These are phyloP conservation scores for Cottus gobio DNA, from an alignment of 2,113 vertebrate genomes.

Conservation along the genomic window DNA sequence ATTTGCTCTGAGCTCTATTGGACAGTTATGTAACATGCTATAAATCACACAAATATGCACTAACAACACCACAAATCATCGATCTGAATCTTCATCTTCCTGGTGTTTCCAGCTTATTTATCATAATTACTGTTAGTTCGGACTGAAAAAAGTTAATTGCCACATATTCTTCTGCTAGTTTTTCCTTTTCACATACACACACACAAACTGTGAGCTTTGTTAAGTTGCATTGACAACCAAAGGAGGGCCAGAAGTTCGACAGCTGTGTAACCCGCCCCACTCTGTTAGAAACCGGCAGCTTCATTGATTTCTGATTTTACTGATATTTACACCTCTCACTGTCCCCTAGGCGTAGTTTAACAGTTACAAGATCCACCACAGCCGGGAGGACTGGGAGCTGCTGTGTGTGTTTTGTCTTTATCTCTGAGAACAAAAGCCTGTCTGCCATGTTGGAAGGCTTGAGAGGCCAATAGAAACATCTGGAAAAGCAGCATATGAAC, in stretches of 20 bases:
- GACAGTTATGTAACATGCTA: slow-evolving; percentile 33
- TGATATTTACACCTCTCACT: slow-evolving; percentile 36
- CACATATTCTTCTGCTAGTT: not conserved
- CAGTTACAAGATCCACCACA: not conserved
- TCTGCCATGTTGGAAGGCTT: not conserved
- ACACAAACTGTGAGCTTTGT: slow-evolving; percentile 32
- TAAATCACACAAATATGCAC: slow-evolving; percentile 17
- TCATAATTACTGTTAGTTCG: slow-evolving; percentile 26
- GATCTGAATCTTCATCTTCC: not conserved
- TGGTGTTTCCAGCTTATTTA: slow-evolving; percentile 12
- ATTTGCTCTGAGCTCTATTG: slow-evolving; percentile 40
- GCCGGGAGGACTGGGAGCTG: not conserved
- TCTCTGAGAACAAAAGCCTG: slow-evolving; percentile 5
- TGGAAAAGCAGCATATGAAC: slow-evolving; percentile 1
- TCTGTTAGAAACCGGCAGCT: slow-evolving; percentile 21
- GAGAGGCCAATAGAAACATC: slow-evolving; percentile 7
- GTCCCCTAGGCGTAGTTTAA: slow-evolving; percentile 14
- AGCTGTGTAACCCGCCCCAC: not conserved
- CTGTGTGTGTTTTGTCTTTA: slow-evolving; percentile 18
- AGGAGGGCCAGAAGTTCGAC: slow-evolving; percentile 27
- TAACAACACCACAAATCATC: not conserved
- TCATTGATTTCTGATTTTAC: slow-evolving; percentile 44
- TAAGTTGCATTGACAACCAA: slow-evolving; percentile 33
- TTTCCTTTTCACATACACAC: not conserved
- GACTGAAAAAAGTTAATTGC: slow-evolving; percentile 1